phyloP scores from a whole-genome alignment of 2,888 invertebrate genomes.

The Automeris io region DNA sequence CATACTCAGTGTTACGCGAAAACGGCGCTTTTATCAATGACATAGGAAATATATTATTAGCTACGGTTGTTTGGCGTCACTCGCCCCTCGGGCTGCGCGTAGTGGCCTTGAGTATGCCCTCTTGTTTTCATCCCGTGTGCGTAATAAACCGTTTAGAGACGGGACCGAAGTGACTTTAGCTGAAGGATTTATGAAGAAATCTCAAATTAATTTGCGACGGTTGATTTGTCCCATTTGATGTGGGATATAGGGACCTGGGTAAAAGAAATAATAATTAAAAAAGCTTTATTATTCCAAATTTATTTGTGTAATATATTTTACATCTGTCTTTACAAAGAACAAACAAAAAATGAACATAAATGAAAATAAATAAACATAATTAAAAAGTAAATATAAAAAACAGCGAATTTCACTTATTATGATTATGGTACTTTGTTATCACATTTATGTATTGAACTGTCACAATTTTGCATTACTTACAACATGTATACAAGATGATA shows the following conservation, averaged over 20 bases:
- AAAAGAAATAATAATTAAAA: background rate
- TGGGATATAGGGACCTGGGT: constrained; percentile 23
- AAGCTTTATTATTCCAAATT: no score
- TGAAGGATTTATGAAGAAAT: constrained; percentile 69
- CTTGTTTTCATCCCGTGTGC: constrained; percentile 73
- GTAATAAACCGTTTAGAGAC: constrained; percentile 73
- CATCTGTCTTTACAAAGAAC: no score
- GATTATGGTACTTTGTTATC: background rate
- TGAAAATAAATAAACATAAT: background rate
- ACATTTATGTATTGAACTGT: background rate
- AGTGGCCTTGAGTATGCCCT: constrained; percentile 68
- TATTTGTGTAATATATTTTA: no score
- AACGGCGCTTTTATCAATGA: constrained; percentile 71
- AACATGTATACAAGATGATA: background rate
- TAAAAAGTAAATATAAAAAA: background rate
- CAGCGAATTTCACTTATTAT: background rate
- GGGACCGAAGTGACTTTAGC: constrained; percentile 64
- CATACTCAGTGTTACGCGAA: constrained; percentile 52
- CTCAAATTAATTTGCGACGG: constrained; percentile 66
- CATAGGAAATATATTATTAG: constrained; percentile 59
- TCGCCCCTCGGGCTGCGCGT: constrained; percentile 42
- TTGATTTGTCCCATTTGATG: constrained; percentile 41
- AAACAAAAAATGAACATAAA: no score
- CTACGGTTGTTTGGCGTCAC: constrained; percentile 23
- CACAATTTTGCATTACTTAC: background rate